Evolutionary conservation across 2,888 invertebrate species (phyloP).

Genomic region (Tipula vernalis): DNA sequence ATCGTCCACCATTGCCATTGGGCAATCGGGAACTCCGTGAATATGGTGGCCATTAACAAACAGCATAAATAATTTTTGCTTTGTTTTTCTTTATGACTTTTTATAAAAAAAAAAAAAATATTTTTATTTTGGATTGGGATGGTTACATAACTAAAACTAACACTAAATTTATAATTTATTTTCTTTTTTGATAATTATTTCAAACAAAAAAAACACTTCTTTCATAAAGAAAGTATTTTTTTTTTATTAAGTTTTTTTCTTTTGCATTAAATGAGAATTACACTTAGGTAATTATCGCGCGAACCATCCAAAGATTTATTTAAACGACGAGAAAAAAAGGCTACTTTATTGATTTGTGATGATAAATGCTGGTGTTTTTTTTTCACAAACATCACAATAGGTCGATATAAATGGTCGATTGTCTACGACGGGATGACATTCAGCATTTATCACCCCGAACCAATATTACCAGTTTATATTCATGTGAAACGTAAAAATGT

Average conservation of each 20-base stretch:
- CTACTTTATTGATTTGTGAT: background rate
- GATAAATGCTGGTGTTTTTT: background rate
- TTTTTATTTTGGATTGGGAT: background rate
- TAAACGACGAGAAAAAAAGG: background rate
- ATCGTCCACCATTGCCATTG: constrained; percentile 70
- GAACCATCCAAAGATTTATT: background rate
- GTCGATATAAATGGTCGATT: background rate
- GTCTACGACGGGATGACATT: background rate
- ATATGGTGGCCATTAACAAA: constrained; percentile 45
- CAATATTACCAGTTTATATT: background rate
- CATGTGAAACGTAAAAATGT: background rate
- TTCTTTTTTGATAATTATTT: background rate
- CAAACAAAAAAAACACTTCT: background rate
- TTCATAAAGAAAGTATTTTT: background rate
- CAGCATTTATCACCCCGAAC: background rate
- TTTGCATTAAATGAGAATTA: background rate
- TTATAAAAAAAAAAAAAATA: background rate
- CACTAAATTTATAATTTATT: background rate
- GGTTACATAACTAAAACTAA: background rate
- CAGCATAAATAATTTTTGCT: background rate
- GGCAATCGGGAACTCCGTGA: constrained; percentile 70
- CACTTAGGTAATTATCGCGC: background rate
- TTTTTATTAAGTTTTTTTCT: background rate
- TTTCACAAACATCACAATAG: background rate
- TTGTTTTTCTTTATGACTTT: background rate